Base-by-base conservation (phyloP, 2,797 vertebrate species). In the Leucoraja ocellata region DNA sequence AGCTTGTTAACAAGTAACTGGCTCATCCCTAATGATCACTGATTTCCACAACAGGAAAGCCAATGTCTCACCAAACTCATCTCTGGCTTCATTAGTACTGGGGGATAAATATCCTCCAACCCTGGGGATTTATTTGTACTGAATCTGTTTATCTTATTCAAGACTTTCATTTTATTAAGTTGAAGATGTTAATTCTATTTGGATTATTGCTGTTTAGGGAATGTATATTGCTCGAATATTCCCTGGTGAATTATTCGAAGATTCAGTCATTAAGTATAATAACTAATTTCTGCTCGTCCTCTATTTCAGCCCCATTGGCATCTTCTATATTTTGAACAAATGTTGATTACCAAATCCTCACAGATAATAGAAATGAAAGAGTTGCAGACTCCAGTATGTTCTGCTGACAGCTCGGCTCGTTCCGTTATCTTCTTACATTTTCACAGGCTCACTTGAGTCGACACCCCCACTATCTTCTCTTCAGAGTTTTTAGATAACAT, bases 141-240 rank as follows among this genome's bases (percentile, higher is more conserved):
- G 63, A 88, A 68, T 18, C 61, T 68, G 63, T 9, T 88, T 36
- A 68, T 18, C n/a, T 88, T 88, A 36, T 68, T 32, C 36, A 65
- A 88, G 16, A 88, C 63, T 61, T 68, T 21, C 16, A 88, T 36
- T 36, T 88, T 68, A 88, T 88, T 88, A 32, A 21, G 84, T 88
- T 88, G 61, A 65, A 68, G 63, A 16, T 88, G 61, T 36, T 88
- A 36, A 68, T 88, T 68, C 14, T 21, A 68, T 88, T 88, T 18
- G 84, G 84, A 36, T 36, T 88, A 68, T 88, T 88, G n/a, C 84
- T 88, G 14, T 68, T 88, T 88, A 36, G 63, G 16, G 84, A 68
- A 32, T 36, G 7, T 16, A 68, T 21, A 63, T 36, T 18, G 63
- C 63, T 25, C 13, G 4, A 21, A 88, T 88, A 7, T 63, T 88